These are phyloP conservation scores for Capitulum mitella DNA, from an alignment of 2,888 invertebrate genomes.

Conservation along the genomic window DNA sequence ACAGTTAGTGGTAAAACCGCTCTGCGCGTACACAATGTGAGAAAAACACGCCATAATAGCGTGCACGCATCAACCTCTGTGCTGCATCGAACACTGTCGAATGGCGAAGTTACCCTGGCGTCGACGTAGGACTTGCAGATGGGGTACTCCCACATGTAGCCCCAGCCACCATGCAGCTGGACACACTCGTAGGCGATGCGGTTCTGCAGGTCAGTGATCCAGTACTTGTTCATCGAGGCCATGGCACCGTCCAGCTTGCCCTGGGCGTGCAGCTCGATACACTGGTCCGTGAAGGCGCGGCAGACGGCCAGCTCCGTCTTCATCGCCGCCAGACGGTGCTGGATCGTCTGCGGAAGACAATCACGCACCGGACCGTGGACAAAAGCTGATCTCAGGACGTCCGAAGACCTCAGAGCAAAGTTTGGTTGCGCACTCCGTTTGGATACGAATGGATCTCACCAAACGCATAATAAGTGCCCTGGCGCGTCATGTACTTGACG, in stretches of 20 bases:
- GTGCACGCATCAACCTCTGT: too few species aligned
- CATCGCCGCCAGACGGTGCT: constrained; percentile 47
- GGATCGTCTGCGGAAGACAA: constrained; percentile 44
- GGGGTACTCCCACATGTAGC: constrained; percentile 48
- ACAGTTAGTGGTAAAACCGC: too few species aligned
- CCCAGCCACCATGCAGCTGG: constrained; percentile 48
- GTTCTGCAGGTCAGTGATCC: constrained; percentile 45
- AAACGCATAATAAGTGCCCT: too few species aligned
- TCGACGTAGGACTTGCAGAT: constrained; percentile 45
- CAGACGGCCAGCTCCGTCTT: constrained; percentile 45
- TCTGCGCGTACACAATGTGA: too few species aligned
- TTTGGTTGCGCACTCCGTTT: too few species aligned
- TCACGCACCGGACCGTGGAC: too few species aligned
- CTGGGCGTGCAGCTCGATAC: constrained; percentile 42
- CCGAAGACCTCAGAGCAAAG: too few species aligned
- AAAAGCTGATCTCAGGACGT: too few species aligned
- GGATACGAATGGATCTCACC: too few species aligned
- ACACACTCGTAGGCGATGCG: constrained; percentile 44
- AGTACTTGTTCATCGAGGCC: constrained; percentile 49
- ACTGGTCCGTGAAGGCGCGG: constrained; percentile 46
- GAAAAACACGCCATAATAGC: too few species aligned
- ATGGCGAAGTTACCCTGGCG: constrained; percentile 36
- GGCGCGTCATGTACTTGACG: too few species aligned
- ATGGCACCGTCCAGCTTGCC: constrained; percentile 42
- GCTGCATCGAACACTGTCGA: neutral